phyloP scores from a whole-genome alignment of 2,113 vertebrate genomes.

The Oreochromis spilurus region DNA sequence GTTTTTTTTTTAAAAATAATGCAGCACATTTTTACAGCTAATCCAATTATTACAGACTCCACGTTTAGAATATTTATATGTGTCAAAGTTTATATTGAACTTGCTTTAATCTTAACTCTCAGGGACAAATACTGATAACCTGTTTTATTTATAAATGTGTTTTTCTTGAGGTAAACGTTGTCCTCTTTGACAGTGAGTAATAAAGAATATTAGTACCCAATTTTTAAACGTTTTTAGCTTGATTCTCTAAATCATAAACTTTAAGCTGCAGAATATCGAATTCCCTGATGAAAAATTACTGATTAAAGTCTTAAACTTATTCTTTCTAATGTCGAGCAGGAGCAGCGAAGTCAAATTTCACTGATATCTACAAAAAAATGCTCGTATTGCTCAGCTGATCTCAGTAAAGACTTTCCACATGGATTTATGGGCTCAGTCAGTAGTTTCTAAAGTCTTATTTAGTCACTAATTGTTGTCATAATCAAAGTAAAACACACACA shows the following conservation, averaged over 20 bases:
- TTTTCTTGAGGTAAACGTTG: background rate
- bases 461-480: background rate
- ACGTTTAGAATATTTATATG: background rate
- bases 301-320: background rate
- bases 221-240: background rate
- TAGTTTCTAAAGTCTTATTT: background rate
- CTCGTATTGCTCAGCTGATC: background rate
- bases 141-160: background rate
- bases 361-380: background rate
- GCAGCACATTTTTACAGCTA: background rate
- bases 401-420: background rate
- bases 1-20: accelerated
- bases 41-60: background rate
- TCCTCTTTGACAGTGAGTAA: background rate
- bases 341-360: background rate
- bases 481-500: background rate
- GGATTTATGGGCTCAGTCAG: background rate
- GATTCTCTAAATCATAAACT: background rate
- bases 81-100: background rate
- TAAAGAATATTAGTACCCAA: background rate
- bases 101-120: background rate
- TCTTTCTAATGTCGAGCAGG: background rate
- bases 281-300: background rate
- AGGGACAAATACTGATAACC: background rate
- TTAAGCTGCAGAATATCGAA: background rate